Evolutionary conservation across 2,888 invertebrate genomes (phyloP), one percentile per base, ranked within the genome.

Genomic region (Baronia brevicornis): DNA sequence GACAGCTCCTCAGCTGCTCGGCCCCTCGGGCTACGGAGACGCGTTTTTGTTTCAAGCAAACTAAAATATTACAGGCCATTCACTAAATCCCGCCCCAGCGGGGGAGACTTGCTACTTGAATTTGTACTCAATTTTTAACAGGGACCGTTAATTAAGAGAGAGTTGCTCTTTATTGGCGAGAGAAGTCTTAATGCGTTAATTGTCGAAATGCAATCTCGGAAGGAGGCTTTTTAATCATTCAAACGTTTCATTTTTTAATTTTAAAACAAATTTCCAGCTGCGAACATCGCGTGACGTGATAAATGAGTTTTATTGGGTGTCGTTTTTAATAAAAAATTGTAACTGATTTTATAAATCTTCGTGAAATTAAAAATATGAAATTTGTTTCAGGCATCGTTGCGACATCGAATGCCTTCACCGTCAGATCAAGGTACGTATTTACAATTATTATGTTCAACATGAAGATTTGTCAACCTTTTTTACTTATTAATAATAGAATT

Each of bases 51-150:
- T 74, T 79, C 78, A 72, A 72, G 63, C 72, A 79, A 82, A 84
- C 84, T 84, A 84, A 84, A 84, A 84, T 82, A 84, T 84, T 79
- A 75, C 78, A 66, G 73, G 57, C 78, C 69, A 82, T 84, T 82
- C 82, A 82, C 79, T 78, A 78, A 63, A 67, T 61, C 69, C 70
- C 60, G 51, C 62, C 64, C 59, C 49, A 51, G 48, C 51, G 40
- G 59, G 62, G 67, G 70, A 46, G 69, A 72, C 65, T 62, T 60
- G 73, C 69, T 73, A 82, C 80, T 78, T 73, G 79, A 84, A 82
- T 84, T 84, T 80, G 80, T 84, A 84, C 84, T 84, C 77, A 78
- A 80, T 84, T 84, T 84, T 84, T 82, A 84, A 80, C 77, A 67
- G 77, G 70, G 66, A 64, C 75, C 60, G 66, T 82, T 82, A 82